A percentile compares a stretch with the other conserved stretches of the same genome.
Conservation (phyloP, 2,797 vertebrate species). For the Halcyon smyrnensis region DNA sequence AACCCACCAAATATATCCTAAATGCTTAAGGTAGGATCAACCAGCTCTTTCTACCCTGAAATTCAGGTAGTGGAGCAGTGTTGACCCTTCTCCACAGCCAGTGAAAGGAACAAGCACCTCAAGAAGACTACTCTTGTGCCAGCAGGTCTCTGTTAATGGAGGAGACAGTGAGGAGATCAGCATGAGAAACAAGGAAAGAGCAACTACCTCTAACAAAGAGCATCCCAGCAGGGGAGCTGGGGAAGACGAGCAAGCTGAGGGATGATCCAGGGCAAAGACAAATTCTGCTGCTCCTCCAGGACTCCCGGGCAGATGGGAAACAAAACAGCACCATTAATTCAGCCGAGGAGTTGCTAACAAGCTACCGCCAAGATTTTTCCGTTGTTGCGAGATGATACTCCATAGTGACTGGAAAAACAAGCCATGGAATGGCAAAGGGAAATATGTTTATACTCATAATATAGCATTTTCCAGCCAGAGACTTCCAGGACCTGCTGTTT, state of each 20-base stretch:
- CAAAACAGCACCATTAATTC: not conserved
- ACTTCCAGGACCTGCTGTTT: not conserved
- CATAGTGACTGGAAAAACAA: not conserved
- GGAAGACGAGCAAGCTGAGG: not conserved
- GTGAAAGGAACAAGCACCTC: not conserved
- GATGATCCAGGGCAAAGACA: not conserved
- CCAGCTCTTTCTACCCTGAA: not conserved
- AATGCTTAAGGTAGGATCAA: not conserved
- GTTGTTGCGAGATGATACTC: not conserved
- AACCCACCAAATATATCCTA: not conserved
- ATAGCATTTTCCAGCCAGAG: not conserved
- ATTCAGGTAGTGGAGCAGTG: not conserved
- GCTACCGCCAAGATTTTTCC: not conserved
- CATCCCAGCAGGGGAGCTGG: rapidly evolving
- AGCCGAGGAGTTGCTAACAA: not conserved
- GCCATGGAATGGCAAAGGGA: not conserved
- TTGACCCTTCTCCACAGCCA: not conserved
- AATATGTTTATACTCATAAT: not conserved
- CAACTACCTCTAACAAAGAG: not conserved
- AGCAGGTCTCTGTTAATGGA: not conserved
- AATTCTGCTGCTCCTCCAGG: not conserved
- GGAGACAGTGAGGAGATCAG: rapidly evolving
- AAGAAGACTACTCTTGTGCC: rapidly evolving
- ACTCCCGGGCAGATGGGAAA: not conserved
- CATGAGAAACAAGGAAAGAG: not conserved